Conservation (phyloP, 2,797 vertebrate genomes). For the Brachymystax lenok region DNA sequence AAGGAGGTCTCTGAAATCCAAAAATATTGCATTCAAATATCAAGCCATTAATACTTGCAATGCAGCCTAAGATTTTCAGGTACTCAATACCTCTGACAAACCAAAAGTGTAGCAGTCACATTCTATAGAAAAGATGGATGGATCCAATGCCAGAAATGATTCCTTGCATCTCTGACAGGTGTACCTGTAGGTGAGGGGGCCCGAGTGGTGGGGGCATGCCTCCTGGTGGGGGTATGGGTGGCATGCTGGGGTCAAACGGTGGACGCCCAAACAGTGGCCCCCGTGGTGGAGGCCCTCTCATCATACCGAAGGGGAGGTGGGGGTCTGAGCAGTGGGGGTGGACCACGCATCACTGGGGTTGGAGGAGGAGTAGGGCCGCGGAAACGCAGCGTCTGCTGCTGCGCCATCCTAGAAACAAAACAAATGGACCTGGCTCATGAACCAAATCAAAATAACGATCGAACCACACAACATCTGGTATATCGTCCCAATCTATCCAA, state of each 20-base stretch:
- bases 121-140: neutral
- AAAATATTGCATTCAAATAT: no score
- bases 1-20: constrained; percentile 89
- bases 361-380: constrained; percentile 86
- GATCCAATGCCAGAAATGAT: neutral
- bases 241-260: constrained; percentile 94
- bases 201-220: constrained; percentile 94
- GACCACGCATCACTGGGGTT: constrained; percentile 89
- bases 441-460: neutral
- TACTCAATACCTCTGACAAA: neutral
- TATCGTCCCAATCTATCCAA: neutral
- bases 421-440: neutral
- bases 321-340: constrained; percentile 90
- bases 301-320: constrained; percentile 96
- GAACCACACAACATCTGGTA: neutral
- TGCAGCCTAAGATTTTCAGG: neutral
- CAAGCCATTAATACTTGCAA: no score
- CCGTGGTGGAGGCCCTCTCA: constrained; percentile 89
- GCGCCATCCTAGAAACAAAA: constrained; percentile 83
- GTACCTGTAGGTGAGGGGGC: constrained; percentile 94
- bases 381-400: constrained; percentile 89
- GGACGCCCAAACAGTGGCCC: constrained; percentile 90
- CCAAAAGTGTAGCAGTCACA: neutral
- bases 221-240: constrained; percentile 92
- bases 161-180: neutral